Percentiles rank a stretch among this genome's conserved stretches.
These are phyloP conservation scores for Nibea coibor DNA, from an alignment of 2,113 vertebrate species.

Conservation along the genomic window DNA sequence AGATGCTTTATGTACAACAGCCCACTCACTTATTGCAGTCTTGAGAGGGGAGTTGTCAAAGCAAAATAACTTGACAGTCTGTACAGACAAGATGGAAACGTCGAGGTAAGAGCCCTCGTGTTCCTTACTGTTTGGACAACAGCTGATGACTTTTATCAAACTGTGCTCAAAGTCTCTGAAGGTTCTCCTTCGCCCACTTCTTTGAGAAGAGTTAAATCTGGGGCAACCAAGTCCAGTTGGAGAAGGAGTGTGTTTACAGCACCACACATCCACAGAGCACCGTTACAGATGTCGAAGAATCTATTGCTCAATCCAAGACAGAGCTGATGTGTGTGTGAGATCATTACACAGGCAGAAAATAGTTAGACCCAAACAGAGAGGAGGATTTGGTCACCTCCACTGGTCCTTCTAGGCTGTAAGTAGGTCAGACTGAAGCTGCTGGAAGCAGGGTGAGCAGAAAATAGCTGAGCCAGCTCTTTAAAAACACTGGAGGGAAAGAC, in stretches of 20 bases:
- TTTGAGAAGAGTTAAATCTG: no score
- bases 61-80: not conserved
- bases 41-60: not conserved
- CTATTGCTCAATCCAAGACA: slow-evolving; percentile 2
- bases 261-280: not conserved
- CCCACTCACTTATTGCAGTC: not conserved
- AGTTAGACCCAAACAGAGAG: not conserved
- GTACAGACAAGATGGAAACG: not conserved
- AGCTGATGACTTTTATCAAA: not conserved
- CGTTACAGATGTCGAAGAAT: not conserved
- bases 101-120: not conserved
- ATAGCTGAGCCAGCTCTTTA: slow-evolving; percentile 47
- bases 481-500: not conserved
- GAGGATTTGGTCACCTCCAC: slow-evolving; percentile 49
- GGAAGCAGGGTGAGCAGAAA: slow-evolving; percentile 50
- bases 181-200: no score
- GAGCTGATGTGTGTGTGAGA: slow-evolving; percentile 12
- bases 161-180: no score
- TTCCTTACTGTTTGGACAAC: not conserved
- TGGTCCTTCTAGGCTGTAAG: slow-evolving; percentile 54
- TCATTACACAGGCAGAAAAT: not conserved
- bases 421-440: slow-evolving; percentile 71
- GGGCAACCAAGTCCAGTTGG: no score
- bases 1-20: not conserved
- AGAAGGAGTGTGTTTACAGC: not conserved